These are phyloP conservation scores for Perca schrenkii DNA, from an alignment of 2,113 vertebrate species.

Conservation along the genomic window DNA sequence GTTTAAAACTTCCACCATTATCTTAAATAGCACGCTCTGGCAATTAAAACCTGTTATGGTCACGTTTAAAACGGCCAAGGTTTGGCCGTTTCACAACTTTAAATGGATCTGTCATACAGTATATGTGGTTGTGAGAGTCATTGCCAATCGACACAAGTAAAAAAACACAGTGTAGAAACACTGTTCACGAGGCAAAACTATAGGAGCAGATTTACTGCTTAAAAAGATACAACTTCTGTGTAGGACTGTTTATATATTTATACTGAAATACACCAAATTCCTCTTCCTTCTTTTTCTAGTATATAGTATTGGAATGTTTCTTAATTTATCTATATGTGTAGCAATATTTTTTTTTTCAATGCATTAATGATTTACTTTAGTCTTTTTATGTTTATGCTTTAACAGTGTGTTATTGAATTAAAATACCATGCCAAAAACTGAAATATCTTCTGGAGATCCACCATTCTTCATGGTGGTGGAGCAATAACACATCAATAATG, in stretches of 20 bases:
- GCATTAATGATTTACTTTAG: not conserved
- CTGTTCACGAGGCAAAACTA: too few species aligned
- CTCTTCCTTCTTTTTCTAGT: not conserved
- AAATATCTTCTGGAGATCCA: not conserved
- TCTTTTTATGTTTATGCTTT: not conserved
- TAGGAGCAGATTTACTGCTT: too few species aligned
- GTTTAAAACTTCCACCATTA: too few species aligned
- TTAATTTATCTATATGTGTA: not conserved
- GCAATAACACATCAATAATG: conserved; percentile 24
- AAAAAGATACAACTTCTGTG: too few species aligned
- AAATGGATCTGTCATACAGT: too few species aligned
- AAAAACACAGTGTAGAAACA: too few species aligned
- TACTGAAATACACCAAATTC: not conserved
- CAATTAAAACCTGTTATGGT: too few species aligned
- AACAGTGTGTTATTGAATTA: conserved; percentile 1
- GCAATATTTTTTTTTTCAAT: not conserved
- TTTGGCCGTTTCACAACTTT: too few species aligned
- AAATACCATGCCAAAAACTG: not conserved
- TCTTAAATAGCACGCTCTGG: too few species aligned
- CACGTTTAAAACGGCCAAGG: too few species aligned
- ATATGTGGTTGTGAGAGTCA: too few species aligned
- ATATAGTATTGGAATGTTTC: not conserved
- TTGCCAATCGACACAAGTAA: too few species aligned
- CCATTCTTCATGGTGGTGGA: conserved; percentile 11
- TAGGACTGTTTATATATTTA: not conserved